A percentile compares a stretch with the other conserved stretches of the same genome.
Evolutionary conservation across 2,113 vertebrate genomes (phyloP).

Genomic region (Otolemur garnettii): DNA sequence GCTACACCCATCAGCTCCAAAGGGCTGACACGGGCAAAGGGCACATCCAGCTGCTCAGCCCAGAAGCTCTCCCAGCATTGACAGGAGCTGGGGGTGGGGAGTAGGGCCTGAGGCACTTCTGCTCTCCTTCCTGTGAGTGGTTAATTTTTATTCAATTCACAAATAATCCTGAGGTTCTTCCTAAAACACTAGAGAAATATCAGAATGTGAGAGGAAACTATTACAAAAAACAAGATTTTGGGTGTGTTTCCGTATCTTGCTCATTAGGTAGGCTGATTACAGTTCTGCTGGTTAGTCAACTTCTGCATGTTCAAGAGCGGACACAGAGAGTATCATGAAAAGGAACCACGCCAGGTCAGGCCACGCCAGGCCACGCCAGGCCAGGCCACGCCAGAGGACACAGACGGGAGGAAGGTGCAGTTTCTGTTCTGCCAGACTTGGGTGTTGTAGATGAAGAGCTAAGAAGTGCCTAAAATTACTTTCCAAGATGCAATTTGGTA

Average conservation of each 20-base stretch:
- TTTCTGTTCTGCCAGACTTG: neutral
- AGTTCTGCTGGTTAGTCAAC: neutral
- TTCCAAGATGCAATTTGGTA: neutral
- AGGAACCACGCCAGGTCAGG: neutral
- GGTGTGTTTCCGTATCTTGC: neutral
- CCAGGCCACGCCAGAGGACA: neutral
- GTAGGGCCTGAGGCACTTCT: neutral
- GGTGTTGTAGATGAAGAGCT: neutral
- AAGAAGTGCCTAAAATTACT: neutral
- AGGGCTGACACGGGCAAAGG: conserved; percentile 69
- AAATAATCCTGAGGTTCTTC: conserved; percentile 32
- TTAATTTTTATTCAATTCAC: conserved; percentile 58
- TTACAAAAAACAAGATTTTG: neutral
- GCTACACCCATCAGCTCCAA: conserved; percentile 68
- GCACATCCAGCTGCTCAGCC: conserved; percentile 25
- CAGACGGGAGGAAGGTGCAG: neutral
- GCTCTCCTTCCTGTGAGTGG: neutral
- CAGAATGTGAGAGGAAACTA: neutral
- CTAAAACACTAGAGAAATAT: conserved; percentile 38
- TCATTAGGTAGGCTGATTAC: neutral
- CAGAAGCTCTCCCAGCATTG: neutral
- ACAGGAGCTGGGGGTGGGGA: neutral
- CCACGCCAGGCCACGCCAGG: too few species aligned
- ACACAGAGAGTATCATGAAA: neutral
- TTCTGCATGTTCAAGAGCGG: neutral